These are phyloP conservation scores for Xestia ashworthii DNA, from an alignment of 2,888 invertebrate species.

Conservation along the genomic window DNA sequence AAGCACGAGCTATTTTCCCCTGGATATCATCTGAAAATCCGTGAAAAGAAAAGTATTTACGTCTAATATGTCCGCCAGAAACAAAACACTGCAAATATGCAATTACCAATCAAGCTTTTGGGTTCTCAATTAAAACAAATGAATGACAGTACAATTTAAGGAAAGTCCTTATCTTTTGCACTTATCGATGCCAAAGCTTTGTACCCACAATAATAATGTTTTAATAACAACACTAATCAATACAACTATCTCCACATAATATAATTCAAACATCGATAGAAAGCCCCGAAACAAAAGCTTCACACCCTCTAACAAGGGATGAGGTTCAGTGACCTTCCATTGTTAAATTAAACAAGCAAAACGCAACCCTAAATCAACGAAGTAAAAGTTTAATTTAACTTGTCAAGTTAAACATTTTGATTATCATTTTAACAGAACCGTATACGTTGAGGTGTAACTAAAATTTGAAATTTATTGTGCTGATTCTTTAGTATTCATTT, in stretches of 20 bases:
- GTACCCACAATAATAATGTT: slow-evolving; percentile 14
- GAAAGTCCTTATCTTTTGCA: not conserved
- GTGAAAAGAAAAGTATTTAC: too few relatives aligned
- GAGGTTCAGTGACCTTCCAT: slow-evolving; percentile 74
- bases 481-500: slow-evolving; percentile 59
- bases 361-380: slow-evolving; percentile 35
- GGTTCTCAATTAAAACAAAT: slow-evolving; percentile 1
- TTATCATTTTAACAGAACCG: slow-evolving; percentile 71
- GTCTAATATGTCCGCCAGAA: not conserved
- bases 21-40: too few relatives aligned
- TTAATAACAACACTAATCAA: slow-evolving; percentile 50
- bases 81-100: not conserved
- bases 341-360: slow-evolving; percentile 43
- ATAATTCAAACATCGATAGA: slow-evolving; percentile 76
- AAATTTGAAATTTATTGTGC: slow-evolving; percentile 73
- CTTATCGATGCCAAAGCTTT: not conserved
- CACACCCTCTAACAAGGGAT: slow-evolving; percentile 77
- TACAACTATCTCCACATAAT: slow-evolving; percentile 53
- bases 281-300: slow-evolving; percentile 78
- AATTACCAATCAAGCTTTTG: not conserved
- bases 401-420: slow-evolving; percentile 57
- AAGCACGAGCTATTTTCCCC: too few relatives aligned
- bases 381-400: slow-evolving; percentile 42
- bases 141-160: not conserved
- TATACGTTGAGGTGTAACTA: slow-evolving; percentile 71